A percentile compares a stretch with the other conserved stretches of the same genome.
phyloP scores from a whole-genome alignment of 2,888 invertebrate species.

The Agrochola macilenta region DNA sequence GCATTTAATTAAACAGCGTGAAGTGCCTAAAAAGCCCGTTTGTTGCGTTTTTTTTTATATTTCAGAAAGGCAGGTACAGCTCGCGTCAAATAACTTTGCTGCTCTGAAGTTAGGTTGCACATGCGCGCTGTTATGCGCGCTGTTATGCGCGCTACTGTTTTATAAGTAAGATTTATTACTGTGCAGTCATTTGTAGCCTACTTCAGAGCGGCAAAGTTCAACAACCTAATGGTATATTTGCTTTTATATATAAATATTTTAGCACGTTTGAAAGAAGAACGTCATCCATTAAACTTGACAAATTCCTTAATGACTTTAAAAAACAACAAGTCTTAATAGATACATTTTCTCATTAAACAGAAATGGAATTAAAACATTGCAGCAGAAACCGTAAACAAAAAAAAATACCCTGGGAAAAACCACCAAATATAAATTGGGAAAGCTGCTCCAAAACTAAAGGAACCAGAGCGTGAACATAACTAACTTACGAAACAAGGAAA shows the following conservation, averaged over 20 bases:
- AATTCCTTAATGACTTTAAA: background rate
- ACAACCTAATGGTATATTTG: background rate
- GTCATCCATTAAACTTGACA: background rate
- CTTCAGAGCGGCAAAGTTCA: too few relatives aligned
- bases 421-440: slow-evolving; percentile 7
- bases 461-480: slow-evolving; percentile 47
- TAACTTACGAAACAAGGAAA: slow-evolving; percentile 53
- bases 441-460: slow-evolving; percentile 21
- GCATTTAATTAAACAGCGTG: background rate
- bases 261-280: background rate
- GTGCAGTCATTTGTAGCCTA: too few relatives aligned
- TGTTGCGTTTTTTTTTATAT: background rate
- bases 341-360: background rate
- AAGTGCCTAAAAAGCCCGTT: background rate
- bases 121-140: too few relatives aligned
- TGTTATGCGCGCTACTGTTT: too few relatives aligned
- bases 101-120: too few relatives aligned
- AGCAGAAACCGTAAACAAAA: background rate
- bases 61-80: too few relatives aligned
- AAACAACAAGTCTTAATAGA: background rate
- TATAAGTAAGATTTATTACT: too few relatives aligned
- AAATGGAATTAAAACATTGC: background rate
- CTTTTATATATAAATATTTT: background rate
- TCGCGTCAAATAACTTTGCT: too few relatives aligned
- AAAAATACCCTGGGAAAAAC: background rate